Conservation (phyloP, 2,888 invertebrate species). For the Ariolimax columbianus region DNA sequence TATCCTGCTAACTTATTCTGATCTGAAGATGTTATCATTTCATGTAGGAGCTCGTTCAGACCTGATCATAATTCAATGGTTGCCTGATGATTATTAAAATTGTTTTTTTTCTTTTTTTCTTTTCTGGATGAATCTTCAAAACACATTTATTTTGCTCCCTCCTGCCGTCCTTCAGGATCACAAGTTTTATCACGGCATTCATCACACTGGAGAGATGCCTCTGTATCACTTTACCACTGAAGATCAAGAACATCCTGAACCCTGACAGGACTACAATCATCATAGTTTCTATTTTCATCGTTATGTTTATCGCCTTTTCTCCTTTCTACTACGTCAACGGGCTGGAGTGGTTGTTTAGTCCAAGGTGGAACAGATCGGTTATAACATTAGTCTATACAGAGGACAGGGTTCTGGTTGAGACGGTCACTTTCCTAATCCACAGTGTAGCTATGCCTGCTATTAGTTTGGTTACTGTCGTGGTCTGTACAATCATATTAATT, state of each 20-base stretch:
- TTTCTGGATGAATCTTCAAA: no score
- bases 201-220: conserved; percentile 24
- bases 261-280: background rate
- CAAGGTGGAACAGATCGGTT: background rate
- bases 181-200: conserved; percentile 23
- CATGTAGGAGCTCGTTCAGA: no score
- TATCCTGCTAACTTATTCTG: no score
- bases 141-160: no score
- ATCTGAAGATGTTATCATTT: no score
- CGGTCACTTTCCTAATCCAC: conserved; percentile 1
- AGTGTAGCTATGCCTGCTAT: conserved; percentile 1
- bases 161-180: background rate
- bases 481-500: conserved; percentile 23
- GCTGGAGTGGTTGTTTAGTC: background rate
- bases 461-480: conserved; percentile 12
- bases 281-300: background rate
- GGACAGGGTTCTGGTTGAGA: conserved; percentile 2
- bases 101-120: no score
- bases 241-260: conserved; percentile 3
- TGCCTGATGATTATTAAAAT: no score
- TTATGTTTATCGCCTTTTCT: background rate
- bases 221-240: background rate
- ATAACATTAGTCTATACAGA: background rate
- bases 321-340: conserved; percentile 23
- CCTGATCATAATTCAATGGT: no score